phyloP scores from a whole-genome alignment of 2,113 vertebrate species.

The Theristicus caerulescens region DNA sequence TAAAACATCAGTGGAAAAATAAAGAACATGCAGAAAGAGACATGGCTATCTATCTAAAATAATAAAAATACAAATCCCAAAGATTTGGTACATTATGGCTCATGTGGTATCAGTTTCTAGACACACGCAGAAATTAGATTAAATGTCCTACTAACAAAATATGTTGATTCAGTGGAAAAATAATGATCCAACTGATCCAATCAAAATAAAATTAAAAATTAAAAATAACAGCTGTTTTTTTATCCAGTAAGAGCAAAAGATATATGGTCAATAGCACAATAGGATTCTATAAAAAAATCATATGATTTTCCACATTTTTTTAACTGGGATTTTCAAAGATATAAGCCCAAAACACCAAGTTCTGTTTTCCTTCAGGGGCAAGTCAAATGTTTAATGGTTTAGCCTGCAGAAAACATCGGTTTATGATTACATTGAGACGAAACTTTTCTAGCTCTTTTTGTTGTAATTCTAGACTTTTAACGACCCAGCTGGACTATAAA shows the following conservation, averaged over 20 bases:
- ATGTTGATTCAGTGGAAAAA: background rate
- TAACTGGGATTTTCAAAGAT: background rate
- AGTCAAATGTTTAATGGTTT: background rate
- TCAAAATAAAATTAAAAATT: background rate
- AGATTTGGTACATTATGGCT: background rate
- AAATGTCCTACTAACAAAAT: background rate
- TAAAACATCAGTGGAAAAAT: background rate
- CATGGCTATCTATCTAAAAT: background rate
- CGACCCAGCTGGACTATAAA: background rate
- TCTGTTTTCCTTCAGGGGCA: background rate
- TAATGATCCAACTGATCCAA: background rate
- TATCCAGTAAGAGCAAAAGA: background rate
- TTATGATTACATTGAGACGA: background rate
- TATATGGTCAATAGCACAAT: background rate
- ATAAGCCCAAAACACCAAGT: background rate
- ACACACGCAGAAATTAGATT: background rate
- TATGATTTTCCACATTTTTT: background rate
- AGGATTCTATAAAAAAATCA: background rate
- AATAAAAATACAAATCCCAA: background rate
- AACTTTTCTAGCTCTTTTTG: background rate
- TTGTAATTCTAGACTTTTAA: background rate
- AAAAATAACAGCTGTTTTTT: background rate
- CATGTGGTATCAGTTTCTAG: background rate
- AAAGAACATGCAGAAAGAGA: background rate
- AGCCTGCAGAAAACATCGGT: background rate